Evolutionary conservation across 1,140 invertebrate species (phyloP).

Genomic region (Trigoniulus corallinus): DNA sequence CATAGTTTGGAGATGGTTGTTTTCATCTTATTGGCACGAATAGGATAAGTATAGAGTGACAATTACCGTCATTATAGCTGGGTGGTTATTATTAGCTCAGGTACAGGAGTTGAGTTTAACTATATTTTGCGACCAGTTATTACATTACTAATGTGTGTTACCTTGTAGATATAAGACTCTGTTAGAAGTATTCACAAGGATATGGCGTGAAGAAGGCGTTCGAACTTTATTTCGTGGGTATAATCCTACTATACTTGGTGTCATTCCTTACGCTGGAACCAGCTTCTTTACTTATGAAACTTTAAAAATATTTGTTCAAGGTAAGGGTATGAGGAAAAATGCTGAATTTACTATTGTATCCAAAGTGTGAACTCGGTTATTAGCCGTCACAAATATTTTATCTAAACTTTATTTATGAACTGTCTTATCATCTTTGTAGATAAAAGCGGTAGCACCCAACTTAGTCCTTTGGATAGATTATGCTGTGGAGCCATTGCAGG

Average conservation of each 20-base stretch:
- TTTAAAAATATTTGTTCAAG: conserved; percentile 60
- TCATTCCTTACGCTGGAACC: conserved; percentile 91
- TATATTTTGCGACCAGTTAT: neutral
- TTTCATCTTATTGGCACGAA: neutral
- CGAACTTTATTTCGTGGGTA: conserved; percentile 70
- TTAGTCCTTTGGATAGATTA: conserved; percentile 31
- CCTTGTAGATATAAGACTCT: conserved; percentile 29
- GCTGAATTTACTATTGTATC: no score
- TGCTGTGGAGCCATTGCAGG: conserved; percentile 81
- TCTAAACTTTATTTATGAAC: neutral
- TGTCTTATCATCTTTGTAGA: neutral
- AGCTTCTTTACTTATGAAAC: conserved; percentile 97
- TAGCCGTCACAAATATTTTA: neutral
- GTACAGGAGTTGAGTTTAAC: neutral
- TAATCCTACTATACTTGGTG: conserved; percentile 75
- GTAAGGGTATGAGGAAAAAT: conserved; percentile 31
- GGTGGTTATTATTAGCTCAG: neutral
- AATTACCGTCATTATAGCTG: neutral
- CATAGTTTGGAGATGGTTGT: neutral
- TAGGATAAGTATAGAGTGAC: neutral
- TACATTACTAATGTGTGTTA: neutral
- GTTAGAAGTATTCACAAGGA: conserved; percentile 59
- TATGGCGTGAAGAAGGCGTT: conserved; percentile 62
- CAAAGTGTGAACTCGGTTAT: no score
- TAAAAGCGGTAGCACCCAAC: no score